Conservation (phyloP, 2,888 invertebrate genomes). For the Ectobius pallidus region DNA sequence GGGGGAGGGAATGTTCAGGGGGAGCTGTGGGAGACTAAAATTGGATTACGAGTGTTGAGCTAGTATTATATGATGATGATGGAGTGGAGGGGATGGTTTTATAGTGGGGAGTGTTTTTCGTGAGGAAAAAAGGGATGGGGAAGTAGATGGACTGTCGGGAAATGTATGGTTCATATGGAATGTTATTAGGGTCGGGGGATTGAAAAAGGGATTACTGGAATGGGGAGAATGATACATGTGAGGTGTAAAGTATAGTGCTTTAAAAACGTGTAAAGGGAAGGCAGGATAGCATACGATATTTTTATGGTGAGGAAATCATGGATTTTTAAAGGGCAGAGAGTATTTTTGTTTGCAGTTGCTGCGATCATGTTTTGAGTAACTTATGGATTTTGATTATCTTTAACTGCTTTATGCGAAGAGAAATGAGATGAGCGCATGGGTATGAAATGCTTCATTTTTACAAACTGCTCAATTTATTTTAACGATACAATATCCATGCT, state of each 20-base stretch:
- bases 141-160: constrained; percentile 17
- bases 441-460: too few relatives aligned
- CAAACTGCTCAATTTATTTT: too few relatives aligned
- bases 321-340: constrained; percentile 19
- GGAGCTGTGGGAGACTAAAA: constrained; percentile 49
- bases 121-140: constrained; percentile 1
- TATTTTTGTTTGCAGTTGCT: constrained; percentile 5
- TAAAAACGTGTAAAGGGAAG: constrained; percentile 18
- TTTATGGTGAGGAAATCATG: constrained; percentile 17
- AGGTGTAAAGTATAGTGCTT: constrained; percentile 20
- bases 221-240: constrained; percentile 28
- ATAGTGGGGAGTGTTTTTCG: constrained; percentile 33
- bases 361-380: not conserved
- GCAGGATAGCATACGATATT: constrained; percentile 22
- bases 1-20: constrained; percentile 35
- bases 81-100: constrained; percentile 38
- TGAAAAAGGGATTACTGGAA: constrained; percentile 3
- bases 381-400: constrained; percentile 2
- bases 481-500: too few relatives aligned
- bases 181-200: constrained; percentile 25
- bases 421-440: not conserved
- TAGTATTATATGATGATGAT: constrained; percentile 48
- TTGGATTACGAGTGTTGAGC: constrained; percentile 46
- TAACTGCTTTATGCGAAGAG: too few relatives aligned
- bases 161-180: constrained; percentile 28